A percentile compares a stretch with the other conserved stretches of the same genome.
Evolutionary conservation across 2,888 invertebrate species (phyloP).

Genomic region (Thyatira batis): DNA sequence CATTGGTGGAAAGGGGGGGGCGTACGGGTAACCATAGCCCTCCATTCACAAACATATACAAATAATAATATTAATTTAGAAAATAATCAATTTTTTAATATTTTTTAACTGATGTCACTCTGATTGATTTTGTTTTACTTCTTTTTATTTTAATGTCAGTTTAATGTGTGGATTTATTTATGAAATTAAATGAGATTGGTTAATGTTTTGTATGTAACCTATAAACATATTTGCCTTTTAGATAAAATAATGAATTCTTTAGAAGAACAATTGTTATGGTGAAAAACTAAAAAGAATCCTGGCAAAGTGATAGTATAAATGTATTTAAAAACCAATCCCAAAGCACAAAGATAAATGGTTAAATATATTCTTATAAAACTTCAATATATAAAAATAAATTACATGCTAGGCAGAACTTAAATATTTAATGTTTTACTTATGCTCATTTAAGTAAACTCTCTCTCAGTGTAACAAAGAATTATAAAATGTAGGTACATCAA

Average conservation of each 20-base stretch:
- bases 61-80: conserved; percentile 28
- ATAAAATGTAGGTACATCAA: background rate
- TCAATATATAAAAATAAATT: too few relatives aligned
- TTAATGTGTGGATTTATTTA: background rate
- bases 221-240: too few relatives aligned
- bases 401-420: too few relatives aligned
- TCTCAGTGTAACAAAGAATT: background rate
- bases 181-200: background rate
- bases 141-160: conserved; percentile 7
- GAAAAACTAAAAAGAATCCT: too few relatives aligned
- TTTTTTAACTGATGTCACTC: conserved; percentile 33
- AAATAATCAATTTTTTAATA: conserved; percentile 37
- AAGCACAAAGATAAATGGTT: too few relatives aligned
- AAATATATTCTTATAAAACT: too few relatives aligned
- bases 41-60: conserved; percentile 52
- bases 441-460: too few relatives aligned
- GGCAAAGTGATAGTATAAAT: too few relatives aligned
- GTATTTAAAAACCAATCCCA: too few relatives aligned
- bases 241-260: too few relatives aligned
- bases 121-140: conserved; percentile 47
- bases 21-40: conserved; percentile 59
- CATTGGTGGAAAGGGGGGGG: conserved; percentile 45
- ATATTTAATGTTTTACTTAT: too few relatives aligned
- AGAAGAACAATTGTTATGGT: too few relatives aligned
- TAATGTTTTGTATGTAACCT: background rate